phyloP scores from a whole-genome alignment of 2,797 vertebrate species.

The Cichlasoma orientale region DNA sequence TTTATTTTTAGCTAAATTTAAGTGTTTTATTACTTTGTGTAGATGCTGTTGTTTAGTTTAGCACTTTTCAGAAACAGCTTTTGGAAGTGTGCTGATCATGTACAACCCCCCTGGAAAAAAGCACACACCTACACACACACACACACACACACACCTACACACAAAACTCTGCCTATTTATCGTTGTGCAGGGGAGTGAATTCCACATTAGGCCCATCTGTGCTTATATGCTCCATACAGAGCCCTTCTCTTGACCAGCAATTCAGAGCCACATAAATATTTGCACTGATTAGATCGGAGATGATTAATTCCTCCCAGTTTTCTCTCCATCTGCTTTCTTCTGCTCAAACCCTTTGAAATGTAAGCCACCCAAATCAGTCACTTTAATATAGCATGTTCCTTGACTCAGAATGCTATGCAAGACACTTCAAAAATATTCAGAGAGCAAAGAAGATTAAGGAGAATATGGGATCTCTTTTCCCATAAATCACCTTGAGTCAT shows the following conservation, averaged over 20 bases:
- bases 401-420: conserved; percentile 17
- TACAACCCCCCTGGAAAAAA: neutral
- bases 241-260: neutral
- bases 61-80: neutral
- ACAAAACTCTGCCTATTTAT: neutral
- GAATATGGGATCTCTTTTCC: conserved; percentile 31
- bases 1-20: no score
- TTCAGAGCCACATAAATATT: neutral
- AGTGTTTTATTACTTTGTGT: neutral
- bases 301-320: neutral
- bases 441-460: conserved; percentile 31
- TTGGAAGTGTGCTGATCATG: neutral
- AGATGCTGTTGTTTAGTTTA: neutral
- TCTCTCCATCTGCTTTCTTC: conserved; percentile 3
- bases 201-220: neutral
- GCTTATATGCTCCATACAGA: neutral
- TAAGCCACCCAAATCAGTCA: conserved; percentile 28
- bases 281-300: neutral
- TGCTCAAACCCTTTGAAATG: conserved; percentile 15
- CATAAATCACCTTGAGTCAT: conserved; percentile 28
- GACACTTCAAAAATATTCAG: conserved; percentile 30
- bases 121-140: neutral
- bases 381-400: conserved; percentile 18
- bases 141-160: no score
- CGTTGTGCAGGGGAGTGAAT: neutral